Base-by-base conservation (phyloP, 1,140 invertebrate genomes). In the Eumeta japonica region DNA sequence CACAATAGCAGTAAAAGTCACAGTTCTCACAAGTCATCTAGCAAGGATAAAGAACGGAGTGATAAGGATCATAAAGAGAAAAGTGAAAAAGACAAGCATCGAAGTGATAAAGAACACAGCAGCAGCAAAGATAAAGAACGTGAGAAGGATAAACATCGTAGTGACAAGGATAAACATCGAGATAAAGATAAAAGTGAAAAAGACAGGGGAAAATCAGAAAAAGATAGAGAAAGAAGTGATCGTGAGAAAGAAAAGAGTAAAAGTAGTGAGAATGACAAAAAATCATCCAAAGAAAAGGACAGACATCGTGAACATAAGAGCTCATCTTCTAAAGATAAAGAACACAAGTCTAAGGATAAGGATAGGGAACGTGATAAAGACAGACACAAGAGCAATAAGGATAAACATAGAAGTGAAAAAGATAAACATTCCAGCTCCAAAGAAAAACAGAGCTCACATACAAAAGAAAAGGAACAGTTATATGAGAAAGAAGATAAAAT, bases 21-120 rank as follows among this genome's bases (percentile, higher is more conserved):
- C 44, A 79, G 77, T 50, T 24, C 81, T 53, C 81, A 82, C 50
- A 86, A 83, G 43, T 84, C 81, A 17, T 84, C 82, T 2, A 83
- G 76, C 47, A 83, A 78, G 47, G 79, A 81, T 48, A 78, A 77
- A 41, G 68, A 78, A 39, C 56, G 67, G 37, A 63, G 50, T 35
- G 43, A 47, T 11, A 59, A 37, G 50, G 44, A 28, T 47, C 58
- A 76, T 72, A 62, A 58, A 32, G 57, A 62, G 36, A 52, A 48
- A 41, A 75, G 77, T 43, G 74, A 79, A 32, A 81, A 76, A 39
- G 79, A 77, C 42, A 76, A 77, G 39, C 76, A 79, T 37, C 76
- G 62, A 30, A 61, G 64, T 33, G 62, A 63, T 10, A 55, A 60
- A 16, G 52, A 54, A 18, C 57, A 64, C 15, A 49, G 55, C 29